Base-by-base conservation (phyloP, 1,140 invertebrate genomes). In the Agraylea sexmaculata region DNA sequence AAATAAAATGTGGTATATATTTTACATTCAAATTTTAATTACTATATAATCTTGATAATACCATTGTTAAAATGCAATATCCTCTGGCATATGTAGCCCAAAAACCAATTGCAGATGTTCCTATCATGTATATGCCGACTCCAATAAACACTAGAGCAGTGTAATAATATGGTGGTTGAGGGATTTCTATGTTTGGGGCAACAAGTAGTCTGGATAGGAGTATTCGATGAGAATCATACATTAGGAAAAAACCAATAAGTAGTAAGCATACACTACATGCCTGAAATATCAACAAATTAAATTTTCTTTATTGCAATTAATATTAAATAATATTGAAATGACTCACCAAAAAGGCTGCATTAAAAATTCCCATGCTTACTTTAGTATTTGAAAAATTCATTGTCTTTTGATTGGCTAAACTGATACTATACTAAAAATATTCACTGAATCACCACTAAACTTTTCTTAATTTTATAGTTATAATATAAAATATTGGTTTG, bases 31-130 rank as follows among this genome's bases (percentile, higher is more conserved):
- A 27, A 41, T 31, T 8, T 31, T 12, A 31, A 12, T 31, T 31
- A 12, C 10, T 32, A 13, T 22, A 29, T 39, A 5, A 39, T 41
- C 25, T 35, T 36, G n/a, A 11, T 65, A 71, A 73, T 69, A 80
- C 78, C 29, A 75, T 59, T 40, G 72, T 74, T 12, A 85, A 64
- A 29, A 82, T 68, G 52, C 75, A 74, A 49, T 80, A 79, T 53
- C 76, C 81, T 47, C 78, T 70, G 41, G 80, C 59, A 53, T 81
- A 83, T 6, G 77, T 77, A 1, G 79, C 80, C 78, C 81, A 85
- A 51, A 80, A 86, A 19, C 83, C 83, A 5, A 85, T 55, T 22
- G 85, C 68, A 2, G 77, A 73, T 3, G 73, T 70, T 3, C 74
- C 59, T 18, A 77, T 73, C 20, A 81, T 70, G 13, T 74, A 53